A percentile compares a stretch with the other conserved stretches of the same genome.
These are phyloP conservation scores for Hippoglossus hippoglossus DNA, from an alignment of 2,797 vertebrate species.

Conservation along the genomic window DNA sequence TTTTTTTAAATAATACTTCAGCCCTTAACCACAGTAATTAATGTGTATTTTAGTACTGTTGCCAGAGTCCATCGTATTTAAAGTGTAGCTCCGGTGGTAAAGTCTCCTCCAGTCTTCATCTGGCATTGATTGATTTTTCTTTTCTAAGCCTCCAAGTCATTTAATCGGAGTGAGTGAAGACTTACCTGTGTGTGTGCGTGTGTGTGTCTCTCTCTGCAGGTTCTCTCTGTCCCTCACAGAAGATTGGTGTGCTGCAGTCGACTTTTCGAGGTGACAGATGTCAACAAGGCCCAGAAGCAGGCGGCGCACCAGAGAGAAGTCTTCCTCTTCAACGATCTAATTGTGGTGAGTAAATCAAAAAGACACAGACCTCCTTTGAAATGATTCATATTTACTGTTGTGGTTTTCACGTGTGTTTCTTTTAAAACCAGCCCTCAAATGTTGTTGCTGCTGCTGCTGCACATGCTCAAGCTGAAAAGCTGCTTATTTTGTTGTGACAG, in stretches of 20 bases:
- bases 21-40: conserved; percentile 7
- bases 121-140: neutral
- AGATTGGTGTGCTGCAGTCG: conserved; percentile 98
- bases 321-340: conserved; percentile 98
- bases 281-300: conserved; percentile 98
- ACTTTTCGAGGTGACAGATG: conserved; percentile 96
- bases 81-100: neutral
- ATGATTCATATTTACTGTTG: neutral
- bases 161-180: neutral
- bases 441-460: conserved; percentile 6
- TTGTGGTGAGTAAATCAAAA: conserved; percentile 86
- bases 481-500: conserved; percentile 62
- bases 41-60: neutral
- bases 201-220: conserved; percentile 77
- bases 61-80: conserved; percentile 11
- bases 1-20: neutral
- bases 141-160: neutral
- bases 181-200: neutral
- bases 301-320: conserved; percentile 98
- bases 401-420: neutral
- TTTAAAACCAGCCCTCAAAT: neutral
- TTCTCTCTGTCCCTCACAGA: conserved; percentile 96
- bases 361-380: neutral
- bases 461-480: conserved; percentile 40
- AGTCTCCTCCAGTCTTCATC: neutral